phyloP scores from a whole-genome alignment of 1,140 invertebrate genomes.

The Stenopsyche tienmushanensis region DNA sequence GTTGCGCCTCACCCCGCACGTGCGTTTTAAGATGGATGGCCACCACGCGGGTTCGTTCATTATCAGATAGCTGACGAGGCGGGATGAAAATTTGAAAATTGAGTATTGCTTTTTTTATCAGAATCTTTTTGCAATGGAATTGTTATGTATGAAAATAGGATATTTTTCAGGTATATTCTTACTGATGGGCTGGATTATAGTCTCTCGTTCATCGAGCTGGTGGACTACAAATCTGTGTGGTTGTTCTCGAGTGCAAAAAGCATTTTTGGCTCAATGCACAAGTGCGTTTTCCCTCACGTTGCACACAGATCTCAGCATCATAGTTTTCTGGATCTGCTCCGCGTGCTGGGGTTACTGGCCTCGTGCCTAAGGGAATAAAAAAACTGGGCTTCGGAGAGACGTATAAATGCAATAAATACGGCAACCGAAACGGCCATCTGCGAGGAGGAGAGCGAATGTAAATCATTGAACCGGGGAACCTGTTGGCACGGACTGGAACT shows the following conservation, averaged over 20 bases:
- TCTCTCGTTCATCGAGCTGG: too few relatives aligned
- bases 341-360: slow-evolving; percentile 2
- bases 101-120: not conserved
- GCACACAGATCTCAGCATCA: too few relatives aligned
- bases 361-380: slow-evolving; percentile 1
- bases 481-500: not conserved
- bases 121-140: too few relatives aligned
- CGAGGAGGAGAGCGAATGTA: slow-evolving; percentile 1
- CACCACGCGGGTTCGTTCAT: too few relatives aligned
- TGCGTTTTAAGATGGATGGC: too few relatives aligned
- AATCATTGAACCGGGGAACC: not conserved
- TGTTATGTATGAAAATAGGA: too few relatives aligned
- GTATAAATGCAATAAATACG: slow-evolving; percentile 1
- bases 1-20: not conserved
- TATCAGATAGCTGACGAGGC: not conserved
- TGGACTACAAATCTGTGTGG: too few relatives aligned
- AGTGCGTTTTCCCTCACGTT: too few relatives aligned
- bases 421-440: not conserved
- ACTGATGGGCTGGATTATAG: too few relatives aligned
- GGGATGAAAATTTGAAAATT: not conserved
- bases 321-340: not conserved
- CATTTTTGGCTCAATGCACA: too few relatives aligned
- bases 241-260: too few relatives aligned
- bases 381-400: not conserved
- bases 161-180: too few relatives aligned